Evolutionary conservation across 2,113 vertebrate genomes (phyloP).

Genomic region (Tonatia bakeri): DNA sequence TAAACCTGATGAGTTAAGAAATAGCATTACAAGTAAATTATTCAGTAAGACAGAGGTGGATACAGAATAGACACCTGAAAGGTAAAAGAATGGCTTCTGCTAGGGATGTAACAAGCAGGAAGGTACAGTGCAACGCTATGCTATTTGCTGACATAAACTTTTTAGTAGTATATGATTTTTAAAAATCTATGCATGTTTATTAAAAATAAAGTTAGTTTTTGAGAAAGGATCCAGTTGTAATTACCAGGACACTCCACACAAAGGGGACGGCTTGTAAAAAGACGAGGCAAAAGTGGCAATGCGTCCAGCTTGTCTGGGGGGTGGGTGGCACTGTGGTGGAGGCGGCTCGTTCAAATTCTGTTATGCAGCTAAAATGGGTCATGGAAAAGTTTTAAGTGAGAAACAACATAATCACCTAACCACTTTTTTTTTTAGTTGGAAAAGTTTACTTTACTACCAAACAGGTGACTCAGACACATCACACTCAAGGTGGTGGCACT

Average conservation of each 20-base stretch:
- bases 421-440: background rate
- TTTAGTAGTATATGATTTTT: background rate
- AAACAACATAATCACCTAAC: background rate
- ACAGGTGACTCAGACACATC: background rate
- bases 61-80: background rate
- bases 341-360: no score
- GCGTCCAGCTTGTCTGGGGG: background rate
- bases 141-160: background rate
- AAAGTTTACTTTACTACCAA: background rate
- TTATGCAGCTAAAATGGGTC: background rate
- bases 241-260: background rate
- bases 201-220: background rate
- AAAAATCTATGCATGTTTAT: background rate
- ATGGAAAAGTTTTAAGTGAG: background rate
- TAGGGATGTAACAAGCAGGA: background rate
- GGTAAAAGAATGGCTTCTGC: background rate
- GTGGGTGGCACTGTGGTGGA: background rate
- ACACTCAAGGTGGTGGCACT: background rate
- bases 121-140: background rate
- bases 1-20: background rate
- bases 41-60: background rate
- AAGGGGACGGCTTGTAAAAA: background rate
- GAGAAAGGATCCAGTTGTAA: background rate
- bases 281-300: background rate
- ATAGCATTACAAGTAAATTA: background rate